Percentiles rank a stretch among this genome's conserved stretches.
Conservation (phyloP, 1,140 invertebrate species). For the Latrodectus geometricus region DNA sequence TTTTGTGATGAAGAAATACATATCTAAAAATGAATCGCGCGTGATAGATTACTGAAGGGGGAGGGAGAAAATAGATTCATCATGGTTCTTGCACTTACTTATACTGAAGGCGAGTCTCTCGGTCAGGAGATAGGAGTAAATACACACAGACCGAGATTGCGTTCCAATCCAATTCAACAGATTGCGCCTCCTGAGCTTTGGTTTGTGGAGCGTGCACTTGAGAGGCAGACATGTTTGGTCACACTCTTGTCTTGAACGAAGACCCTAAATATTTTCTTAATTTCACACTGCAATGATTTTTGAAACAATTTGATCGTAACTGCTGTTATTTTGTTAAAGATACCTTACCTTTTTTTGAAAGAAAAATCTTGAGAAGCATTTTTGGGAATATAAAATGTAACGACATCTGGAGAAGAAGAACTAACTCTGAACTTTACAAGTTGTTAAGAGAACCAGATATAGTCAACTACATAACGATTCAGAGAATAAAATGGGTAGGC, state of each 20-base stretch:
- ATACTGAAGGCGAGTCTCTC: neutral
- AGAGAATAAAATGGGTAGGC: no score
- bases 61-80: neutral
- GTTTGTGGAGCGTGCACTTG: neutral
- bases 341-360: no score
- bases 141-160: constrained; percentile 6
- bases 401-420: no score
- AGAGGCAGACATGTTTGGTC: neutral
- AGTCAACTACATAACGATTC: no score
- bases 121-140: neutral
- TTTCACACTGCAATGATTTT: no score
- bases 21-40: neutral
- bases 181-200: neutral
- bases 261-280: no score
- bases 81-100: neutral
- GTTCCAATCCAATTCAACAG: constrained; percentile 1
- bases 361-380: no score
- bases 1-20: neutral
- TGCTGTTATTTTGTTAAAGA: no score
- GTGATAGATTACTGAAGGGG: neutral
- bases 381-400: no score
- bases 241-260: neutral
- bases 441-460: no score
- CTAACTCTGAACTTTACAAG: no score
- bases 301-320: no score